Evolutionary conservation across 2,113 vertebrate genomes (phyloP), one percentile per base, ranked within the genome.

Genomic region (Pionites leucogaster): DNA sequence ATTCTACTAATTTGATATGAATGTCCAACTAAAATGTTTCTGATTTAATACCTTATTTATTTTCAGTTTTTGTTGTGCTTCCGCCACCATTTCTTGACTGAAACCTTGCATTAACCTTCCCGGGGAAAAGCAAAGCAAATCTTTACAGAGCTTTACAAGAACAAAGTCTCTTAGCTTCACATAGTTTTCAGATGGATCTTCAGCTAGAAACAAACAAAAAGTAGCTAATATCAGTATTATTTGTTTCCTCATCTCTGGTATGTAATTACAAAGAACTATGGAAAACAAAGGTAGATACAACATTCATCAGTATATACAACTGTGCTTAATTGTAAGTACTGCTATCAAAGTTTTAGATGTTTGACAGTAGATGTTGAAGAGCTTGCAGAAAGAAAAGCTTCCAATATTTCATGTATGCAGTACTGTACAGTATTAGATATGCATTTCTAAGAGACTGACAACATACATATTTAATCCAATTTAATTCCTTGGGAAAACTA

Each of bases 181-280:
- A 52, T 99, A 99, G 96, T 97, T 99, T 96, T 99, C 99, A 87
- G 99, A 99, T n/a, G 99, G 99, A 96, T 99, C 99, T 98, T 99
- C 99, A 94, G 99, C 99, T 98, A 88, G 49, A 97, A 97, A 89
- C 24, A 94, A 94, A 23, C 80, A 81, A 94, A 77, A 39, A 55
- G 8, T 17, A 44, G 39, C 33, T 68, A 82, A 16, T 64, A 87
- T 65, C 39, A 88, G 27, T 11, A 68, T 81, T 78, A 55, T 68
- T 88, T 91, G 76, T 93, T 94, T 91, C n/a, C 64, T 96, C 17
- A 81, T 74, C n/a, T 94, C 49, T 82, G 55, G 39, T 41, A 90
- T 64, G 33, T n/a, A 92, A 44, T 35, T 82, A 86, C 33, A 69
- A 55, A 62, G 17, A 94, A 82, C 28, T 65, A 47, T 3, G 31